Base-by-base conservation (phyloP, 2,888 invertebrate genomes). In the Diploptera punctata region DNA sequence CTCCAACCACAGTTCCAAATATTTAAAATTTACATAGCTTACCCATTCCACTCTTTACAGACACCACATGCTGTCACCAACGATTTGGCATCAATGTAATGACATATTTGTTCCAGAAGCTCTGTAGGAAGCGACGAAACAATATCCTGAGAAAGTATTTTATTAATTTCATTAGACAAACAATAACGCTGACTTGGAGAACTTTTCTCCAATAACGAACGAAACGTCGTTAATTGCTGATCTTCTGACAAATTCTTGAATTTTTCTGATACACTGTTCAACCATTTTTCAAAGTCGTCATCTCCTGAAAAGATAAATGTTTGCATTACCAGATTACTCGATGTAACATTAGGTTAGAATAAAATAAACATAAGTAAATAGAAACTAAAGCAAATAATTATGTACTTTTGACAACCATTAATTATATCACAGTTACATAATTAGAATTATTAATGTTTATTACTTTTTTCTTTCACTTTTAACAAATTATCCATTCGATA, bases 41-140 rank as follows among this genome's bases (percentile, higher is more conserved):
- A 74, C 74, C 52, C 60, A 62, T 74, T 72, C 74, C 74, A 74
- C 16, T 74, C 67, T 62, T 72, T 72, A 62, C 74, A 67, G 38
- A 74, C 74, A 31, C 61, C 21, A 29, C 70, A 72, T 47, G 74
- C 74, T 19, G 67, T 38, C 5, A 74, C 16, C 9, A 74, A 61
- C 1, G 74, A 74, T 21, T 72, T 33, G n/a, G 49, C 60, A 24
- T 74, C 74, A 31, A 72, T 33, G 38, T 67, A 74, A 52, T 44
- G 29, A 29, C 74, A 74, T 38, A 74, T 70, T 21, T 70, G 52
- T 68, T 74, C 74, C 47, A 70, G 67, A 1, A 74, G 57, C 26
- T 74, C 74, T 49, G 62, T 49, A 7, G 74, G 74, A n/a, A 74
- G 70, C 13, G 67, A 61, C 21, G 70, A 52, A 33, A 74, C 61